Conservation (phyloP, 2,888 invertebrate species). For the Tiliacea aurago region DNA sequence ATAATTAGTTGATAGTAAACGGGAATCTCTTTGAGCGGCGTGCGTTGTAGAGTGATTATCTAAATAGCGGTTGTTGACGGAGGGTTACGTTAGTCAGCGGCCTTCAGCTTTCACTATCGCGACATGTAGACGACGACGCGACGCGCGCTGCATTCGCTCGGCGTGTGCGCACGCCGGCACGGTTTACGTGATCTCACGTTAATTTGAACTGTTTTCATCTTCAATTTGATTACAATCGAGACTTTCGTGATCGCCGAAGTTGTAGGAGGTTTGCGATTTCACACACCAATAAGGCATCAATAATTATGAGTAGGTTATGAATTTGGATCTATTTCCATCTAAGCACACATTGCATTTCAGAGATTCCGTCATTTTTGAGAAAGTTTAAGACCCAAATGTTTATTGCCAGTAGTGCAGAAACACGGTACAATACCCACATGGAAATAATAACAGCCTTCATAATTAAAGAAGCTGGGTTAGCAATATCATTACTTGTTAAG, state of each 20-base stretch:
- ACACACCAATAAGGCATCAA: not conserved
- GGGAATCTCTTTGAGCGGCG: constrained; percentile 31
- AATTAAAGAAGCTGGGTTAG: constrained; percentile 65
- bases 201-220: constrained; percentile 44
- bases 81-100: constrained; percentile 74
- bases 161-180: constrained; percentile 43
- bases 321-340: not conserved
- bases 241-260: not conserved
- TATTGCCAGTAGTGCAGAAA: not conserved
- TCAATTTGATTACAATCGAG: constrained; percentile 19
- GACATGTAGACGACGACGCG: constrained; percentile 66
- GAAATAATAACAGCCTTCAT: constrained; percentile 18
- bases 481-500: constrained; percentile 49
- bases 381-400: not conserved
- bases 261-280: constrained; percentile 3
- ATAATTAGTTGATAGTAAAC: constrained; percentile 27
- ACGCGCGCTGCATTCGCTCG: constrained; percentile 56
- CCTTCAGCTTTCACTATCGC: constrained; percentile 85
- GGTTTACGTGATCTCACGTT: constrained; percentile 50
- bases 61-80: constrained; percentile 62
- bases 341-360: not conserved
- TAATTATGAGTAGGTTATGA: not conserved
- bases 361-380: not conserved
- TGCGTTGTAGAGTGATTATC: constrained; percentile 53
- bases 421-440: not conserved